phyloP scores from a whole-genome alignment of 1,140 invertebrate species.

The Amphibalanus amphitrite region DNA sequence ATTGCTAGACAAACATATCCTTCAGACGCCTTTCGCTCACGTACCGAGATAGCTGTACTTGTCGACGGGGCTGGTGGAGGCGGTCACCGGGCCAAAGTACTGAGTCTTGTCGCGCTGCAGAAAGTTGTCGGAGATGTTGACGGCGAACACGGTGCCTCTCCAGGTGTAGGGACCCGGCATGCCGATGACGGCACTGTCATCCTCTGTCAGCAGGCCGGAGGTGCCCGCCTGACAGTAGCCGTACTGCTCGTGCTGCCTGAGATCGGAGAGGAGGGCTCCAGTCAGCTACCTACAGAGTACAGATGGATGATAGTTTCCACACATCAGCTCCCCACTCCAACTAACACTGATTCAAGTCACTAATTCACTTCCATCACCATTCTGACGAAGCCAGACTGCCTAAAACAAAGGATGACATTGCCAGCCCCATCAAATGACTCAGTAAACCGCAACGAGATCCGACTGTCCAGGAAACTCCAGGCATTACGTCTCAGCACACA shows the following conservation, averaged over 20 bases:
- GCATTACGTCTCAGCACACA: too few species aligned
- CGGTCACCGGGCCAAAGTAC: slow-evolving; percentile 49
- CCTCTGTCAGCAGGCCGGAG: slow-evolving; percentile 48
- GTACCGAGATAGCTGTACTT: slow-evolving; percentile 87
- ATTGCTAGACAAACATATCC: slow-evolving; percentile 12
- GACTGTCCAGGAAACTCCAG: too few species aligned
- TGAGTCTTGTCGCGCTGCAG: slow-evolving; percentile 54
- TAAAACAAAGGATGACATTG: too few species aligned
- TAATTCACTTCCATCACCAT: too few species aligned
- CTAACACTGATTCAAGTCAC: too few species aligned
- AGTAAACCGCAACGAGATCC: too few species aligned
- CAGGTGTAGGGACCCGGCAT: slow-evolving; percentile 72
- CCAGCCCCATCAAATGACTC: too few species aligned
- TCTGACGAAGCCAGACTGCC: too few species aligned
- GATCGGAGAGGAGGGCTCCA: not conserved
- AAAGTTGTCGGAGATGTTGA: slow-evolving; percentile 52
- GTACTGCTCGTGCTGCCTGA: slow-evolving; percentile 61
- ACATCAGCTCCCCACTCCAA: too few species aligned
- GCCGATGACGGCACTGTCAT: slow-evolving; percentile 64
- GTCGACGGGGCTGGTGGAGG: slow-evolving; percentile 48
- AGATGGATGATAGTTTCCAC: too few species aligned
- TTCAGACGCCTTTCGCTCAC: slow-evolving; percentile 43
- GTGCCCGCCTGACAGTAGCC: slow-evolving; percentile 86
- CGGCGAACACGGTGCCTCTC: slow-evolving; percentile 68
- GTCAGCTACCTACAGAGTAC: too few species aligned